Percentiles rank a stretch among this genome's conserved stretches.
Conservation (phyloP, 1,140 invertebrate genomes). For the Drosophila kikkawai region DNA sequence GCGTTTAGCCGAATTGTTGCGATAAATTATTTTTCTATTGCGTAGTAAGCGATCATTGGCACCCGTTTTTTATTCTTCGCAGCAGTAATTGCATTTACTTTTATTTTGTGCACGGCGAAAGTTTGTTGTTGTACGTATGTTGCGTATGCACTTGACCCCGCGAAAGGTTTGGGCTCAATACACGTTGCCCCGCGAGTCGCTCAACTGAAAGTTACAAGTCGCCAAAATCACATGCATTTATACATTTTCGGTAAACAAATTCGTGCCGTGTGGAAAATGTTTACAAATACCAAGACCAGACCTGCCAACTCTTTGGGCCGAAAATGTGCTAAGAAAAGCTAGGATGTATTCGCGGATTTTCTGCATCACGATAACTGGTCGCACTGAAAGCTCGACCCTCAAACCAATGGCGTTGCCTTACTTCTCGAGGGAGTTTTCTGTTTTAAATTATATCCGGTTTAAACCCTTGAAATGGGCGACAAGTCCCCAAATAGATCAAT, state of each 20-base stretch:
- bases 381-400: neutral
- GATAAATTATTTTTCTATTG: constrained; percentile 38
- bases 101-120: constrained; percentile 3
- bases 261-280: constrained; percentile 44
- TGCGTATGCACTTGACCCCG: constrained; percentile 20
- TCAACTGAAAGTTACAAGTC: constrained; percentile 37
- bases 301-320: neutral
- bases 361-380: neutral
- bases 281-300: constrained; percentile 3
- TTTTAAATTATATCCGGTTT: neutral
- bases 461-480: too few relatives aligned
- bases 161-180: constrained; percentile 10
- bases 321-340: neutral
- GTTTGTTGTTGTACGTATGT: neutral
- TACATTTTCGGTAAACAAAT: constrained; percentile 27
- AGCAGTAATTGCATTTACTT: constrained; percentile 34
- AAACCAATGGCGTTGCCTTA: neutral
- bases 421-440: neutral
- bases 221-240: constrained; percentile 42
- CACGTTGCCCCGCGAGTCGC: constrained; percentile 13
- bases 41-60: constrained; percentile 45
- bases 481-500: too few relatives aligned
- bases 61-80: constrained; percentile 33
- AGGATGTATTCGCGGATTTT: neutral
- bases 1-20: constrained; percentile 13